A percentile compares a stretch with the other conserved stretches of the same genome.
Conservation (phyloP, 2,888 invertebrate genomes). For the Mycogona germanica region DNA sequence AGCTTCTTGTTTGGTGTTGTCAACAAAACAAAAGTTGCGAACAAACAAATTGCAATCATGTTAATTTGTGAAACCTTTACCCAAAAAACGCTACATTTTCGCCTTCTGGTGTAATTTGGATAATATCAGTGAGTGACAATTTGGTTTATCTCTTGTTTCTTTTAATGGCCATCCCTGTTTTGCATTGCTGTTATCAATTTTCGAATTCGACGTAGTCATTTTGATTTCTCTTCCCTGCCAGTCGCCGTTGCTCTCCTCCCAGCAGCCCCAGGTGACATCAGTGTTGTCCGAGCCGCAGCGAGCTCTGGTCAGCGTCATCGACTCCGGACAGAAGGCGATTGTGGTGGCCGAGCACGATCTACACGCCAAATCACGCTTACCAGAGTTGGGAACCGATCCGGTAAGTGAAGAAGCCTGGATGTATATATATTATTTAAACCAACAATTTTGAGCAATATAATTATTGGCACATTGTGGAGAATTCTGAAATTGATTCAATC, state of each 20-base stretch:
- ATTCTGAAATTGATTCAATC: neutral
- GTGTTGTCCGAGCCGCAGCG: constrained; percentile 83
- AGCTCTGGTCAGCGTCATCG: constrained; percentile 82
- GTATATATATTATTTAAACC: too few species aligned
- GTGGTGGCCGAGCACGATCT: constrained; percentile 71
- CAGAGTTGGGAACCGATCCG: constrained; percentile 67
- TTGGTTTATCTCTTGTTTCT: neutral
- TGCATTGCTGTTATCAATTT: neutral
- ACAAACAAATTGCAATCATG: neutral
- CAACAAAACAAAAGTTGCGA: neutral
- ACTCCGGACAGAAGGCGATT: constrained; percentile 76
- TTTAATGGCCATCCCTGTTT: neutral
- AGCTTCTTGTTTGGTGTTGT: too few species aligned
- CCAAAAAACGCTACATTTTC: neutral
- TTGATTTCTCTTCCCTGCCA: too few species aligned
- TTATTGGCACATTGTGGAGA: neutral
- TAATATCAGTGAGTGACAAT: neutral
- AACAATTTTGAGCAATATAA: neutral
- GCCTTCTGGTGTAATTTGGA: neutral
- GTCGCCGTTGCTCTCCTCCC: constrained; percentile 39
- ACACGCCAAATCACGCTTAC: constrained; percentile 45
- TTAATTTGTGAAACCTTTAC: neutral
- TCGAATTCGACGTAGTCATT: too few species aligned
- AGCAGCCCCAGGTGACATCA: constrained; percentile 73
- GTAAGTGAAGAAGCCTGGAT: constrained; percentile 30